Evolutionary conservation across 2,888 invertebrate species (phyloP), one percentile per base, ranked within the genome.

Genomic region (Hydroisotoma schaefferi): DNA sequence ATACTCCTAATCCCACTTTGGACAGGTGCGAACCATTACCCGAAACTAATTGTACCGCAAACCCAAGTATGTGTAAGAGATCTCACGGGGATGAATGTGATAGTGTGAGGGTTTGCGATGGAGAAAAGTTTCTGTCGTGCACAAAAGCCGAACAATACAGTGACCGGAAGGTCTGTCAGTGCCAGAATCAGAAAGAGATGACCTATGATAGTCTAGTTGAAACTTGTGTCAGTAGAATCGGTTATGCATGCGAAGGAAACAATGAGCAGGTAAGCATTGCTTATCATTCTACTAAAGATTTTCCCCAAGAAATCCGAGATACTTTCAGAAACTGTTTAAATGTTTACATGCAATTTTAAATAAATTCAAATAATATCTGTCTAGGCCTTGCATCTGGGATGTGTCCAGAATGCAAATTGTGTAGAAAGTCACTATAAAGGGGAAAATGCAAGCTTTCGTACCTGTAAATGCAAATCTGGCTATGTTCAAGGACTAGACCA

Each of bases 121-220:
- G n/a, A n/a, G 26, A 53, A 22, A 38, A 53, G 53, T 53, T 53
- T 25, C 38, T 53, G 3, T 4, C 40, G 3, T 53, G 53, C 27
- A 12, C 5, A 22, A 6, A 15, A 46, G 10, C 12, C 15, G 46
- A 46, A 4, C 10, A 18, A 6, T 10, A 8, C 3, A 10, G 29
- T 28, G 28, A 49, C 18, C 37, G n/a, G 25, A 2, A n/a, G 27
- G 22, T 20, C 2, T 40, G 26, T n/a, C 40, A 43, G 20, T 18
- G 37, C 43, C 27, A 25, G 23, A 23, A 46, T 15, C 23, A 46
- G 15, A 5, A 46, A 23, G 23, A 46, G 6, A 10, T 25, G 22
- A 25, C 23, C 10, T 53, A 10, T 12, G 53, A 40, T 27, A 12
- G 15, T 8, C 20, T 15, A 2, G 10, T 26, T 18, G n/a, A 40